Base-by-base conservation (phyloP, 2,888 invertebrate genomes). In the Yponomeuta malinellus region DNA sequence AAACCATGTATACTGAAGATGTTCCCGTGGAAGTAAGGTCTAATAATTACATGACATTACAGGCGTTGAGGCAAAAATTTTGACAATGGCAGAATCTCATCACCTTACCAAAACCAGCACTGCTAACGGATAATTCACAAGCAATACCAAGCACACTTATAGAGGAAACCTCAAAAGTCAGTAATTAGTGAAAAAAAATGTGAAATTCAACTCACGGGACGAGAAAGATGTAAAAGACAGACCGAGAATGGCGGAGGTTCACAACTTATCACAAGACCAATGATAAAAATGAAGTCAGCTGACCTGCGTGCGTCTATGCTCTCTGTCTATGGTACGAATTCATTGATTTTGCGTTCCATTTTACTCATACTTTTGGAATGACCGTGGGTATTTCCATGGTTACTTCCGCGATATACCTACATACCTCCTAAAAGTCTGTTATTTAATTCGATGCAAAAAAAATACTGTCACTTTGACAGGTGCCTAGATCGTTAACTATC, bases 251-350 rank as follows among this genome's bases (percentile, higher is more conserved):
- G 92, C 92, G 92, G 92, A 90, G 87, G 78, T 84, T 80, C 81
- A 87, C 87, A 88, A 91, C 89, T 87, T 92, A 92, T 92, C 92
- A 93, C 92, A 92, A 92, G 92, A 92, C 91, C 90, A 86, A 87
- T 88, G 92, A 92, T 93, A 90, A 90, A 91, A 90, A 77, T 88
- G 78, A 81, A 89, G 92, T 93, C 92, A 92, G 92, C 92, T 92
- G 92, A 92, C 74, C 74, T 71, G 15, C 63, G 69, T 82, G 75
- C 78, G 82, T 90, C 88, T 89, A 88, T 88, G 88, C 75, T 81
- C 73, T 33, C 81, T 80, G 83, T 89, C 86, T 88, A 83, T 88
- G 81, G 75, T 72, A 68, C 71, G 74, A 75, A 72, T 79, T 82
- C 81, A 89, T 89, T 84, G 88, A 88, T 89, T 86, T 79, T 76